phyloP scores from a whole-genome alignment of 1,140 invertebrate species.

The Globodera ellingtonae region DNA sequence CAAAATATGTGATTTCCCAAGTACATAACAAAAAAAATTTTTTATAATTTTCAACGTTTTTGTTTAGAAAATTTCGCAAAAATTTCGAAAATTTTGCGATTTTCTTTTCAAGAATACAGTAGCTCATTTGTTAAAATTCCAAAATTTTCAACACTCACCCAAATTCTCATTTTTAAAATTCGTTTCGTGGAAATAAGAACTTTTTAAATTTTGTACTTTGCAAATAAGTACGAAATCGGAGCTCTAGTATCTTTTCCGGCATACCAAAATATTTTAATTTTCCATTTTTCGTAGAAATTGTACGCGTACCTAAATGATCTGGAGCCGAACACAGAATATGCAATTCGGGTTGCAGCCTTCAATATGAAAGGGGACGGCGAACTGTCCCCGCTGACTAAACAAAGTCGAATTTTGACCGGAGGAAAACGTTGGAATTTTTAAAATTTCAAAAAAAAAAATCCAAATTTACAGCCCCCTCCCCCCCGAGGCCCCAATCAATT shows the following conservation, averaged over 20 bases:
- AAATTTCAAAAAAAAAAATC: background rate
- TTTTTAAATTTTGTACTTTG: too few relatives aligned
- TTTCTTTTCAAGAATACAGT: too few relatives aligned
- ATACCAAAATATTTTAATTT: conserved; percentile 1
- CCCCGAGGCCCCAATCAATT: conserved; percentile 59
- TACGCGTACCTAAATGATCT: conserved; percentile 81
- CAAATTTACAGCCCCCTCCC: conserved; percentile 51
- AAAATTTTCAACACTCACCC: too few relatives aligned
- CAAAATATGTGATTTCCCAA: background rate
- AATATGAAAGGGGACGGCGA: conserved; percentile 68
- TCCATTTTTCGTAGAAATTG: conserved; percentile 47
- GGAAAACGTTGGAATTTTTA: conserved; percentile 56
- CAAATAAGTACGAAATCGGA: too few relatives aligned
- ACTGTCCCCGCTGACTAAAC: conserved; percentile 40
- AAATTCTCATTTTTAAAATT: too few relatives aligned
- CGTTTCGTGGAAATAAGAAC: too few relatives aligned
- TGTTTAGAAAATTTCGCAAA: too few relatives aligned
- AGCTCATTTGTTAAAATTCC: too few relatives aligned
- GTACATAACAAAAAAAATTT: too few relatives aligned
- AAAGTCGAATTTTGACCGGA: conserved; percentile 55
- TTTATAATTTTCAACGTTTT: too few relatives aligned
- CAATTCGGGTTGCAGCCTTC: conserved; percentile 86
- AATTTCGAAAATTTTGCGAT: too few relatives aligned
- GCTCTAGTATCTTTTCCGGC: too few relatives aligned
- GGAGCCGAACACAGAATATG: conserved; percentile 93